Percentiles rank a stretch among this genome's conserved stretches.
phyloP scores from a whole-genome alignment of 2,113 vertebrate species.

The Bufo bufo region DNA sequence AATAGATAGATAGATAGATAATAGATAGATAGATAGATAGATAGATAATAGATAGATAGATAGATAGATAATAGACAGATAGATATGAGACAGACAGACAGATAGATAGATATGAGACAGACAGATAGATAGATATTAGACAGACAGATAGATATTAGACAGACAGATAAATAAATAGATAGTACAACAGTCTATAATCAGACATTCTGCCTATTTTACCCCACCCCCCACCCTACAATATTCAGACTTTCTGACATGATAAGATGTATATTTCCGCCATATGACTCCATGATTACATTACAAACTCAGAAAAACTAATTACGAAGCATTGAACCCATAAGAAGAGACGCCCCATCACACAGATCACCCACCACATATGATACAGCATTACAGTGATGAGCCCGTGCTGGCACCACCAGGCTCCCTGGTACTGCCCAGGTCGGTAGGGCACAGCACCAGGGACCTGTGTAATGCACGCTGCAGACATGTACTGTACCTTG shows the following conservation, averaged over 20 bases:
- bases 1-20: too few relatives aligned
- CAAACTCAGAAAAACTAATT: conserved; percentile 27
- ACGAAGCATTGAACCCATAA: not conserved
- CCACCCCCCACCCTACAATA: not conserved
- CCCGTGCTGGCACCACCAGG: not conserved
- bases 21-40: too few relatives aligned
- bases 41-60: too few relatives aligned
- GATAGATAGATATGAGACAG: not conserved
- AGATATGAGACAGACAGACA: not conserved
- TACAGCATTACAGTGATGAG: not conserved
- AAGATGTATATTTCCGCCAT: not conserved
- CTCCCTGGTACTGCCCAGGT: not conserved
- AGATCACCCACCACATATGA: not conserved
- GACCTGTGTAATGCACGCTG: not conserved
- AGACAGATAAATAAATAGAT: not conserved
- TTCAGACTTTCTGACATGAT: not conserved
- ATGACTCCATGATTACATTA: not conserved
- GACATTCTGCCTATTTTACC: not conserved
- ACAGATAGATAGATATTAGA: not conserved
- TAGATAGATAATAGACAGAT: too few relatives aligned
- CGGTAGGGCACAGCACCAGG: not conserved
- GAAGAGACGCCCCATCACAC: not conserved
- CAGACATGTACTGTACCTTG: conserved; percentile 34
- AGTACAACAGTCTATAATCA: not conserved
- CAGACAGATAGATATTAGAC: not conserved